Evolutionary conservation across 2,113 vertebrate species (phyloP), one percentile per base, ranked within the genome.

Genomic region (Gulo gulo): DNA sequence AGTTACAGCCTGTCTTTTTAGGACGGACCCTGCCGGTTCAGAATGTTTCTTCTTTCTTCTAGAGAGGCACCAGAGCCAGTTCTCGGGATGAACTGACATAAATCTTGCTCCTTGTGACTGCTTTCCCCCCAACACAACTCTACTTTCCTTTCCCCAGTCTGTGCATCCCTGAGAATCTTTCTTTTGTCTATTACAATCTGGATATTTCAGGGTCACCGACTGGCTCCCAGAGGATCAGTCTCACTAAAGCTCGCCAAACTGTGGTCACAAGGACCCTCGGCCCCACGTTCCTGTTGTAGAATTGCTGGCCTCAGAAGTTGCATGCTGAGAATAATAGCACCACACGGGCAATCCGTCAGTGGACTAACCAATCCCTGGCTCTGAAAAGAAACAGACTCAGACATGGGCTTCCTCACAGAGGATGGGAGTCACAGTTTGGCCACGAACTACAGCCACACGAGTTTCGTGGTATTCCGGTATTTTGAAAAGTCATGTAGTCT

Each of bases 1-100:
- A 96, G 14, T 95, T 97, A 97, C 98, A 98, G 69, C 16, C 57
- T 24, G 24, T 34, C 13, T 78, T 81, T 92, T 29, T 11, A 42
- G 0, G 3, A 59, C 83, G 42, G 20, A 16, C 36, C 3, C 2
- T 7, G 1, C 7, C 3, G 15, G 10, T 57, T 83, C 16, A 4
- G 55, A 52, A 79, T 0, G 4, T 26, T 52, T 83, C 45, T 63
- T 55, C 13, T 79, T 57, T 65, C 50, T 81, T 65, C 52, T 39
- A 1, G 12, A 4, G 45, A 65, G 0, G 2, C 18, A 13, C 18
- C 16, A 65, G 29, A 21, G 26, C 55, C 67, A 31, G 36, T 39
- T 80, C n/a, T 94, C 29, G 11, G 8, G 31, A 0, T 13, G 23
- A 47, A 73, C 3, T 1, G 47, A 61, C 7, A 34, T 45, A 47